These are phyloP conservation scores for Chlorospingus flavigularis DNA, from an alignment of 2,797 vertebrate genomes.

Conservation along the genomic window DNA sequence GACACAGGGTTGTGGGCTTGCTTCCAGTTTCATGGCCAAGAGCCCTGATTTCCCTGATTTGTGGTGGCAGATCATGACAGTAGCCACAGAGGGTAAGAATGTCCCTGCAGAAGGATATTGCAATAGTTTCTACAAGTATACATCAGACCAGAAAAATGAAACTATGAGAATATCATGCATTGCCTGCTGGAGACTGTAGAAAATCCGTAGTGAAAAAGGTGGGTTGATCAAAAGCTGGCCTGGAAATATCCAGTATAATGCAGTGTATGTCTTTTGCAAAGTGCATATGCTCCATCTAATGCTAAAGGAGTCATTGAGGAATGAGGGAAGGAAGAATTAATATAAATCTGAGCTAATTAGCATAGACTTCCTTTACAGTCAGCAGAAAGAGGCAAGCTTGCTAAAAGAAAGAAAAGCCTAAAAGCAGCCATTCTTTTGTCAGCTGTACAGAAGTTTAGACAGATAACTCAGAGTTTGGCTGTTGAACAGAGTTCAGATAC, in stretches of 20 bases:
- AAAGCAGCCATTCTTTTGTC: not conserved
- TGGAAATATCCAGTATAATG: not conserved
- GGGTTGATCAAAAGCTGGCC: not conserved
- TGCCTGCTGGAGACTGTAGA: not conserved
- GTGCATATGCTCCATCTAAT: rapidly evolving
- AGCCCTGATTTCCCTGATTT: not conserved
- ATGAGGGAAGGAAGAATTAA: not conserved
- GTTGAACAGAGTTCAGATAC: not conserved
- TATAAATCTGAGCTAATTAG: not conserved
- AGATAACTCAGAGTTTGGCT: not conserved
- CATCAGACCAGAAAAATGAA: not conserved
- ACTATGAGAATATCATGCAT: not conserved
- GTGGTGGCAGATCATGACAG: not conserved
- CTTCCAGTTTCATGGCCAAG: not conserved
- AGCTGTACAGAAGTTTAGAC: not conserved
- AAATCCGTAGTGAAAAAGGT: not conserved
- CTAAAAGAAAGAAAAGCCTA: not conserved
- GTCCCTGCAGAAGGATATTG: not conserved
- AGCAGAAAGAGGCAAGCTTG: not conserved
- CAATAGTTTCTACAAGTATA: not conserved
- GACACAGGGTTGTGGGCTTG: not conserved
- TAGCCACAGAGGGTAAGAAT: not conserved
- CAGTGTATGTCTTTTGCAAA: not conserved
- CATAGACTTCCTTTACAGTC: not conserved
- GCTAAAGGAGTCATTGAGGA: not conserved